Percentiles rank a stretch among this genome's conserved stretches.
These are phyloP conservation scores for Brenthis hecate DNA, from an alignment of 2,888 invertebrate species.

Conservation along the genomic window DNA sequence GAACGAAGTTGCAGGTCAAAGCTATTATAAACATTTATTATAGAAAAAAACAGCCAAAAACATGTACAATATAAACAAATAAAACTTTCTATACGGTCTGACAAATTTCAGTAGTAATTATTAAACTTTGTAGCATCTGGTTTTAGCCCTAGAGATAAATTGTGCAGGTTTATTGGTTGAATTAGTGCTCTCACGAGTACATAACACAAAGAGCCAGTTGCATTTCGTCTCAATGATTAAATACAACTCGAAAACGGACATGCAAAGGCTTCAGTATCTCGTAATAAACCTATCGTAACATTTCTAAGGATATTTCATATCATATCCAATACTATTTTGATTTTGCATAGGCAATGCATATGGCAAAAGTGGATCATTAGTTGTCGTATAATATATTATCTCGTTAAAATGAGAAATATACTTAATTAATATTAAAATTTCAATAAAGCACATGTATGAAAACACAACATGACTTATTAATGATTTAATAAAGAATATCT, in stretches of 20 bases:
- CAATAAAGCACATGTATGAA: too few species aligned
- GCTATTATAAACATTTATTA: background rate
- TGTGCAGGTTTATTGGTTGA: constrained; percentile 44
- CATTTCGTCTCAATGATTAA: constrained; percentile 59
- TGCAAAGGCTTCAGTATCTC: constrained; percentile 62
- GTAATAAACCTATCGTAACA: constrained; percentile 54
- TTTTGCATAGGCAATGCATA: background rate
- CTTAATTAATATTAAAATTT: too few species aligned
- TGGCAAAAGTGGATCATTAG: background rate
- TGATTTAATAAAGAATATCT: background rate
- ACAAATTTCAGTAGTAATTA: constrained; percentile 30
- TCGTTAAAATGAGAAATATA: too few species aligned
- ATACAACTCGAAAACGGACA: constrained; percentile 55
- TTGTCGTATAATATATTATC: background rate
- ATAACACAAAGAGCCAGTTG: constrained; percentile 44
- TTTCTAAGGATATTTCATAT: constrained; percentile 18
- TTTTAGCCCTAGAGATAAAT: constrained; percentile 38
- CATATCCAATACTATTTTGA: constrained; percentile 16
- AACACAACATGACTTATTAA: too few species aligned
- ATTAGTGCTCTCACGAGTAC: constrained; percentile 44
- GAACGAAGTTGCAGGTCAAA: too few species aligned
- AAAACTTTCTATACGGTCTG: constrained; percentile 13
- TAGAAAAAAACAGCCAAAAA: background rate
- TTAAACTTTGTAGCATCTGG: constrained; percentile 35
- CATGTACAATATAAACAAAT: background rate